These are phyloP conservation scores for Piaya cayana DNA, from an alignment of 2,113 vertebrate species.

Conservation along the genomic window DNA sequence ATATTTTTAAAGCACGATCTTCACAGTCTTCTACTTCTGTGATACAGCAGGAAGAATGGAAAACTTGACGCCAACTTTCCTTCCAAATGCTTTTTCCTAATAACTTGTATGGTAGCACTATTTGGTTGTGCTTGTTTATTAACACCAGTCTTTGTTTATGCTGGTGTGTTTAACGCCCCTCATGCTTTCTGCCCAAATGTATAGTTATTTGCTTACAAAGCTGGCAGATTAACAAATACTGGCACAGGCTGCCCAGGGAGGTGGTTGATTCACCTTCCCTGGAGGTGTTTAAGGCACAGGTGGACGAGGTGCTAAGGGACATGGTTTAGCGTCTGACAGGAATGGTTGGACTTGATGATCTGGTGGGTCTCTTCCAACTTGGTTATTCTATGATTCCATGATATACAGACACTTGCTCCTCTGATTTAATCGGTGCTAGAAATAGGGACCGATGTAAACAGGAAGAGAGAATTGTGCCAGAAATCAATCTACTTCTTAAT, in stretches of 20 bases:
- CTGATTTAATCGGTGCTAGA: neutral
- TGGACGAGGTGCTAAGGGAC: no score
- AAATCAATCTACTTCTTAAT: conserved; percentile 8
- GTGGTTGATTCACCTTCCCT: no score
- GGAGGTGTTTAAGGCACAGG: no score
- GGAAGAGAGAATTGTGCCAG: neutral
- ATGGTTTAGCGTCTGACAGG: no score
- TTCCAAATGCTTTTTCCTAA: neutral
- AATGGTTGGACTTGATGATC: no score
- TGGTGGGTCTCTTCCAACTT: no score
- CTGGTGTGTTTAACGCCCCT: neutral
- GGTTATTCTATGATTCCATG: no score
- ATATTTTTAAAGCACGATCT: neutral
- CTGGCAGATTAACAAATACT: neutral
- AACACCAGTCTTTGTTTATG: neutral
- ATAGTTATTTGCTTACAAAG: neutral
- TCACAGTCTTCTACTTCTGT: neutral
- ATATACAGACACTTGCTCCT: neutral
- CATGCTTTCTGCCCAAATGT: neutral
- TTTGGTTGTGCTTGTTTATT: neutral
- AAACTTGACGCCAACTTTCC: neutral
- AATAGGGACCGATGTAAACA: neutral
- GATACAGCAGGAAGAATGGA: neutral
- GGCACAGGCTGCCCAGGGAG: no score
- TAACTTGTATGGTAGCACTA: neutral